Percentiles rank a stretch among this genome's conserved stretches.
Conservation (phyloP, 53 echinoderm and acorn worm genomes). For the Hippasteria phrygiana region DNA sequence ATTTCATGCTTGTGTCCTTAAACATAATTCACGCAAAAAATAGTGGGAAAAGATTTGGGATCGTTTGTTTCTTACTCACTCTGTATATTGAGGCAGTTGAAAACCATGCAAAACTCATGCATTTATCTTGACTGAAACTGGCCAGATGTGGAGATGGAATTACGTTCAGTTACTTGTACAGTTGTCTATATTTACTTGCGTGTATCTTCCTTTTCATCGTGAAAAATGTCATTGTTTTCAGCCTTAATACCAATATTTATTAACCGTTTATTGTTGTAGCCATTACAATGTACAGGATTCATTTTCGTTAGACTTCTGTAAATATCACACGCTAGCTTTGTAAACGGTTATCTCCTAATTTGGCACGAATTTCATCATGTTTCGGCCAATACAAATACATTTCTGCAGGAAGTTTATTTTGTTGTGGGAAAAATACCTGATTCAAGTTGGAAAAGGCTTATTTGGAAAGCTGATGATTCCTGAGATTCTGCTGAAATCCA, state of each 20-base stretch:
- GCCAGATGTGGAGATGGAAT: background rate
- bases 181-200: background rate
- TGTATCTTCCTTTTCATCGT: constrained; percentile 24
- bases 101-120: background rate
- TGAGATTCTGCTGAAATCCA: too few relatives aligned
- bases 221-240: background rate
- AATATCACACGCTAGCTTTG: constrained; percentile 40
- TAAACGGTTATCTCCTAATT: background rate
- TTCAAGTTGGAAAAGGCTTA: too few relatives aligned
- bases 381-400: too few relatives aligned
- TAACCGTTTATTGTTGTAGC: constrained; percentile 46
- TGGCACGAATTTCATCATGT: too few relatives aligned
- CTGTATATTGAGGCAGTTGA: background rate
- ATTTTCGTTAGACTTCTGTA: constrained; percentile 52
- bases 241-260: constrained; percentile 27
- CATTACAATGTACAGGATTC: constrained; percentile 36
- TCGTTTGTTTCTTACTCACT: background rate
- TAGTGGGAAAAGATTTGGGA: background rate
- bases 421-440: too few relatives aligned
- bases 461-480: too few relatives aligned
- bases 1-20: too few relatives aligned
- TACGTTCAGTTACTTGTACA: constrained; percentile 30
- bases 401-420: too few relatives aligned
- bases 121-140: background rate
- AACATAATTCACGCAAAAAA: too few relatives aligned